Base-by-base conservation (phyloP, 2,797 vertebrate species). In the Prunella strophiata region DNA sequence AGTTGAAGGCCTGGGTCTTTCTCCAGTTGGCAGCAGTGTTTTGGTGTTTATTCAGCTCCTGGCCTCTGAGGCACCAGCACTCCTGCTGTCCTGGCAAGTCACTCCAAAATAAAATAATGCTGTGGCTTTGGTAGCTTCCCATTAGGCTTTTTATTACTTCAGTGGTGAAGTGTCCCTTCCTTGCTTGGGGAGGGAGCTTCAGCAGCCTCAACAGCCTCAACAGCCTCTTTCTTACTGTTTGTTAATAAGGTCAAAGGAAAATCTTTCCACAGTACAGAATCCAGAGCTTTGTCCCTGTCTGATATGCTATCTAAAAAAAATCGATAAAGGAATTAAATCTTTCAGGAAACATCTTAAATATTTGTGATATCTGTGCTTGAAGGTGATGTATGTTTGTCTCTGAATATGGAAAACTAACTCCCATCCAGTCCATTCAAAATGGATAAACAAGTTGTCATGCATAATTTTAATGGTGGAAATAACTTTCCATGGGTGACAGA, bases 381-480 rank as follows among this genome's bases (percentile, higher is more conserved):
- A 79, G 61, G 32, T 71, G 80, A 76, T 27, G 47, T 34, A 57
- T 50, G 19, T 74, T 67, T 57, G 77, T 76, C n/a, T 59, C 68
- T 61, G 58, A 34, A 75, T 78, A 70, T 3, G 4, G 72, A 78
- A 78, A 88, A 48, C n/a, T 13, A 88, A 11, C 29, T 92, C 74
- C 34, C 0, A 4, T 93, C 89, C 85, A 74, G 67, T 21, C 16
- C 63, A 21, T 73, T 89, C 80, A 82, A 67, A 81, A 91, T 34
- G 43, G 70, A 88, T 74, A 93, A 86, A 91, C 30, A 92, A 94
- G 50, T 67, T 82, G 71, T 79, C 74, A 45, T 3, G 10, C 13
- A 54, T 67, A 82, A 76, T 26, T 91, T 87, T 77, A 91, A 82
- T 51, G 43, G 80, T 18, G 47, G 57, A 96, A 94, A 91, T 88